Evolutionary conservation across 2,113 vertebrate species (phyloP), one percentile per base, ranked within the genome.

Genomic region (Sylvia atricapilla): DNA sequence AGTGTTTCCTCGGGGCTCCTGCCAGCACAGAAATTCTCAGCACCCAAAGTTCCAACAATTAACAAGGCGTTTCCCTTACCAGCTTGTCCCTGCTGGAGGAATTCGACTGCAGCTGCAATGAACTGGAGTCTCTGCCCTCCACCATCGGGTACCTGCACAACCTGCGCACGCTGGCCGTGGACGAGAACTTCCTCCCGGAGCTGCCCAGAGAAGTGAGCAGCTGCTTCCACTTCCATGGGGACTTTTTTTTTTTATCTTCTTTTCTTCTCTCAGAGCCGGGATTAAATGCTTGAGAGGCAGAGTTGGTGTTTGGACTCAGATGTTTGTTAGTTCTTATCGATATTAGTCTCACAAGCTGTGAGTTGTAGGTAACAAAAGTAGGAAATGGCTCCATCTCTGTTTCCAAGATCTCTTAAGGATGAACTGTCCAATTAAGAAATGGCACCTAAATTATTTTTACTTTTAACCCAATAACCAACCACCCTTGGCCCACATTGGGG

Each of bases 61-160:
- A 63, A 97, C 37, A 17, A 75, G 28, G 74, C 4, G 6, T 82
- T 96, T 95, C 74, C 91, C 8, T n/a, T 97, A 97, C 50, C 98
- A 99, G 99, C 98, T 97, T 99, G 94, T 99, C 99, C 95, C 97
- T 99, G 73, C 94, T 99, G 98, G 99, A 99, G 98, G 99, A 99
- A 94, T 98, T 99, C 93, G 99, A 99, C 98, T 99, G 99, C 96
- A 99, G 99, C 98, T 99, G 99, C 96, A 99, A 99, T 86, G 99
- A 99, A 97, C 93, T 99, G 98, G 99, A 99, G 97, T 98, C 98
- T 1, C 97, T 99, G 52, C 99, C 99, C 89, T 97, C 98, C 52
- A 99, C 99, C 70, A 98, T 99, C 9, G 99, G 99, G 81, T 99
- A 99, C 98, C 98, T 99, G 94, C 98, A 98, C 95, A 99, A 97